Evolutionary conservation across 2,888 invertebrate species (phyloP).

Genomic region (Drosophila helvetica): DNA sequence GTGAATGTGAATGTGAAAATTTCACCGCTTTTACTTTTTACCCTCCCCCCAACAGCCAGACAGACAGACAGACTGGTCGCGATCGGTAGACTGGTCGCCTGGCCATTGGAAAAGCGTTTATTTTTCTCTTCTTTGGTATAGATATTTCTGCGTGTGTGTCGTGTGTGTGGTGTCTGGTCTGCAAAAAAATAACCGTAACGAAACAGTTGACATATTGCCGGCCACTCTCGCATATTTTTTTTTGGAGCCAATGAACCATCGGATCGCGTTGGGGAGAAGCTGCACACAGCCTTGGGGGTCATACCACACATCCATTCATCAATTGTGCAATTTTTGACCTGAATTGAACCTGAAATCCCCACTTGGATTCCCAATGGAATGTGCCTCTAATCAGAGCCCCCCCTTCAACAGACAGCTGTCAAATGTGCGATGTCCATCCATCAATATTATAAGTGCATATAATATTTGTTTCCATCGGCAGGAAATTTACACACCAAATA

Average conservation of each 20-base stretch:
- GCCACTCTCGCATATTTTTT: slow-evolving; percentile 5
- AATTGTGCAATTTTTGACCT: background rate
- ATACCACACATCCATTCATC: background rate
- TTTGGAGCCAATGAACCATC: slow-evolving; percentile 11
- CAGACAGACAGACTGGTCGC: background rate
- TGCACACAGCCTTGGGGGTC: background rate
- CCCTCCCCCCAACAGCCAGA: slow-evolving; percentile 16
- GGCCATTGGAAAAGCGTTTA: slow-evolving; percentile 44
- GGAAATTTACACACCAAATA: slow-evolving; percentile 26
- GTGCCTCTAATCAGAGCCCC: background rate
- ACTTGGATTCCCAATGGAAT: background rate
- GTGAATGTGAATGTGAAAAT: slow-evolving; percentile 74
- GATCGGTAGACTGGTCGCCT: slow-evolving; percentile 44
- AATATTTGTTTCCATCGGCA: slow-evolving; percentile 26
- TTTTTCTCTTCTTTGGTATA: background rate
- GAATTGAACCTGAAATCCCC: background rate
- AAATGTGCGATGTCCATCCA: background rate
- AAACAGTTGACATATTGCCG: slow-evolving; percentile 66
- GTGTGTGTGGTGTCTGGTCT: slow-evolving; percentile 6
- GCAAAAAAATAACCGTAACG: slow-evolving; percentile 54
- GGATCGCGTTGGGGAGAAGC: background rate
- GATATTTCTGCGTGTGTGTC: slow-evolving; percentile 48
- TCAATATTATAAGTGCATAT: background rate
- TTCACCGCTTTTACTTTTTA: slow-evolving; percentile 75
- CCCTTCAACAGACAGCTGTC: background rate